phyloP scores from a whole-genome alignment of 1,140 invertebrate species.

The Brachionus asplanchnoidis region DNA sequence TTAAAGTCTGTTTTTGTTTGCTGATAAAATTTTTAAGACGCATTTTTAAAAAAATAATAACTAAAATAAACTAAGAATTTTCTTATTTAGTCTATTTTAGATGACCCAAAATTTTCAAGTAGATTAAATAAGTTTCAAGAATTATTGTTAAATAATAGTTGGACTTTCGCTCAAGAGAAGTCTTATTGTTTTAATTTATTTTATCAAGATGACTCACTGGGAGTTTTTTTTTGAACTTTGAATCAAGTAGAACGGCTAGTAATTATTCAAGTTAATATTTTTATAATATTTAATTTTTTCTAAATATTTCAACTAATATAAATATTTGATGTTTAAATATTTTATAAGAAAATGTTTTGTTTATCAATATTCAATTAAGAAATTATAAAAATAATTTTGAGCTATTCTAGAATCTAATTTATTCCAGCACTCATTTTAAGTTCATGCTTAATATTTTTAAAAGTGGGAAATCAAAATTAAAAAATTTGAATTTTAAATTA shows the following conservation, averaged over 20 bases:
- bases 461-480: neutral
- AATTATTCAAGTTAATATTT: neutral
- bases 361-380: neutral
- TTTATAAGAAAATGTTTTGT: neutral
- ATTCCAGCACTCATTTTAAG: neutral
- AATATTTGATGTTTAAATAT: neutral
- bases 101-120: neutral
- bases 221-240: neutral
- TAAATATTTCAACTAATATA: neutral
- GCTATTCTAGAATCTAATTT: neutral
- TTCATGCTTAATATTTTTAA: neutral
- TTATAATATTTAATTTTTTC: neutral
- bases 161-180: neutral
- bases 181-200: neutral
- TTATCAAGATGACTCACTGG: neutral
- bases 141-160: neutral
- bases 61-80: neutral
- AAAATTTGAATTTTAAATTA: too few relatives aligned
- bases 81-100: neutral
- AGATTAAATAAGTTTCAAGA: neutral
- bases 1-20: neutral
- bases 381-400: neutral
- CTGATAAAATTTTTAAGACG: neutral
- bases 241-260: neutral
- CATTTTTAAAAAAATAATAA: neutral